Percentiles rank a stretch among this genome's conserved stretches.
These are phyloP conservation scores for Lampris incognitus DNA, from an alignment of 2,113 vertebrate species.

Conservation along the genomic window DNA sequence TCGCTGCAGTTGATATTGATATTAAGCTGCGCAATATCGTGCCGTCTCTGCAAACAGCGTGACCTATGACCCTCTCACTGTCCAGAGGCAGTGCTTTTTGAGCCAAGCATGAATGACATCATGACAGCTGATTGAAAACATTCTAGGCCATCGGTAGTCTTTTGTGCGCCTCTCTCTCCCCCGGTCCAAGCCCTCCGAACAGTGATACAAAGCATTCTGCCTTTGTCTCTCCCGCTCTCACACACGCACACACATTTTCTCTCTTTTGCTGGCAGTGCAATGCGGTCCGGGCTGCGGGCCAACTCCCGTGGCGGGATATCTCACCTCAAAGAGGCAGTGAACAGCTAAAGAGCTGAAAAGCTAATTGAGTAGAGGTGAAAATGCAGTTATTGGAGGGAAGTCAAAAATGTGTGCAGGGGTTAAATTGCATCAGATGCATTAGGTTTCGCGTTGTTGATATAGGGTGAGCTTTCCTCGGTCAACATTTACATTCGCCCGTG, in stretches of 20 bases:
- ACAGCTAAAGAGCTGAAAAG: conserved; percentile 41
- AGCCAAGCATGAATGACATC: conserved; percentile 51
- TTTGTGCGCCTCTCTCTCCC: conserved; percentile 22
- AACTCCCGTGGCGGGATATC: conserved; percentile 52
- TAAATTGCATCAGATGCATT: conserved; percentile 18
- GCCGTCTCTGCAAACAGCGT: conserved; percentile 32
- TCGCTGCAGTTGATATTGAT: background rate
- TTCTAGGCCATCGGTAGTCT: background rate
- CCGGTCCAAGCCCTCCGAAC: conserved; percentile 9
- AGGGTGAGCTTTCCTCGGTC: background rate
- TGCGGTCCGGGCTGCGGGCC: conserved; percentile 62
- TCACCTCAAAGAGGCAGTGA: conserved; percentile 42
- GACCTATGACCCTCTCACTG: conserved; percentile 15
- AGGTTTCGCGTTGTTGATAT: background rate
- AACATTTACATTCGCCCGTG: conserved; percentile 27
- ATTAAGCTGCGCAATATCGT: conserved; percentile 12
- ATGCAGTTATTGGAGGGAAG: background rate
- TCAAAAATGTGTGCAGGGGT: conserved; percentile 27
- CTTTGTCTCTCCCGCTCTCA: background rate
- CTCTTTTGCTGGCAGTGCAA: conserved; percentile 79
- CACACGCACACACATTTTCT: conserved; percentile 14
- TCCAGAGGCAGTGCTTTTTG: background rate
- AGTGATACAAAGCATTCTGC: conserved; percentile 23
- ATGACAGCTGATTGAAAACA: conserved; percentile 63
- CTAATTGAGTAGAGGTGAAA: background rate